Evolutionary conservation across 1,140 invertebrate genomes (phyloP), one percentile per base, ranked within the genome.

Genomic region (Zaprionus davidi): DNA sequence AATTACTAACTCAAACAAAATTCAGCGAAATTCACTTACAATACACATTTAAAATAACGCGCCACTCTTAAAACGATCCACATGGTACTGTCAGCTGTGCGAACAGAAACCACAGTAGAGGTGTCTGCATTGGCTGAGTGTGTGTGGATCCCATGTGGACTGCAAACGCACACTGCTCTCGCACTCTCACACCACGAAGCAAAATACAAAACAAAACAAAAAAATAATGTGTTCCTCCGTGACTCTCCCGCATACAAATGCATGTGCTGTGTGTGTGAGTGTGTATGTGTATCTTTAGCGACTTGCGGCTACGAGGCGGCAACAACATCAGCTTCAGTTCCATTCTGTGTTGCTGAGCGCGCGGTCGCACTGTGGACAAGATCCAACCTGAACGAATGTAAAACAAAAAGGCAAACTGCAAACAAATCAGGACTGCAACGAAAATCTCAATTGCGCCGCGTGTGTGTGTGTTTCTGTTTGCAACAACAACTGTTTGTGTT

Each of bases 291-390:
- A 79, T 83, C 69, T 81, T 71, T 81, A 76, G 74, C 76, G 71
- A 53, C 65, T 38, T n/a, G 59, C 41, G 78, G 56, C 71, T 51
- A n/a, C 41, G 41, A 46, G n/a, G 72, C 81, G 77, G 78, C 74
- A 83, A 90, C 64, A 82, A 85, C 76, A 79, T 56, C 44, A 31
- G 24, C 71, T 75, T 86, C 80, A 90, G 79, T 90, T 78, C 66
- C 76, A 79, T 71, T 88, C 66, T 76, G 75, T 70, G 65, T 66
- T 78, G 80, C 82, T 81, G 76, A 83, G 70, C 82, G 86, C 82
- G 82, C 86, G 86, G 86, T 77, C 86, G 86, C 86, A 82, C 71
- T 78, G 67, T 53, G 24, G 36, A 71, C 31, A 51, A 9, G 60
- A 41, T 69, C 69, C 64, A 79, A 79, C 24, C 17, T 46, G n/a